phyloP scores from a whole-genome alignment of 1,140 invertebrate genomes.

The Parasteatoda tepidariorum region DNA sequence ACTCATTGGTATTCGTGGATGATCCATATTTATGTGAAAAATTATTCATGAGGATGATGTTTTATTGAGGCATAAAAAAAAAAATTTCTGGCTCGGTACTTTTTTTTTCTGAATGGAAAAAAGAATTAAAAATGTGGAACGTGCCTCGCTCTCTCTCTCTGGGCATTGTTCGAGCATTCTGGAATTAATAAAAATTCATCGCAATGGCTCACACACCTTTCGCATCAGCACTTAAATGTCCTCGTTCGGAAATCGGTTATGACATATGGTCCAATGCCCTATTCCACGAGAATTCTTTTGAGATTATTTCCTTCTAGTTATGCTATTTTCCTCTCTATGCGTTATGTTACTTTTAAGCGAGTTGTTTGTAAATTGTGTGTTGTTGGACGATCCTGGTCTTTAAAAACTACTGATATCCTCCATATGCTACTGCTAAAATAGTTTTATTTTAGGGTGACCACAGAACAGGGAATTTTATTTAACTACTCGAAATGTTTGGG shows the following conservation, averaged over 20 bases:
- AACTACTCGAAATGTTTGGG: no score
- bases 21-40: no score
- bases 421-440: no score
- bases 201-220: not conserved
- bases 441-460: no score
- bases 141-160: not conserved
- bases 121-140: not conserved
- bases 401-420: no score
- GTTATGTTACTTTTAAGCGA: no score
- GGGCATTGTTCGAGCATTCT: not conserved
- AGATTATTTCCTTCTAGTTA: not conserved
- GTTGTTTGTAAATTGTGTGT: no score
- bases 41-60: not conserved
- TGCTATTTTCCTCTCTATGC: no score
- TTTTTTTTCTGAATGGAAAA: not conserved
- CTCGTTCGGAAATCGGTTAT: slow-evolving; percentile 8
- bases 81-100: not conserved
- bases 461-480: no score
- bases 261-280: not conserved
- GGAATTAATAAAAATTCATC: no score
- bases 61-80: not conserved
- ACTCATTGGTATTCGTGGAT: no score
- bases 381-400: no score
- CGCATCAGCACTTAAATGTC: slow-evolving; percentile 4
- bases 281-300: not conserved